Conservation (phyloP, 1,140 invertebrate species). For the Aphaenogaster ashmeadi region DNA sequence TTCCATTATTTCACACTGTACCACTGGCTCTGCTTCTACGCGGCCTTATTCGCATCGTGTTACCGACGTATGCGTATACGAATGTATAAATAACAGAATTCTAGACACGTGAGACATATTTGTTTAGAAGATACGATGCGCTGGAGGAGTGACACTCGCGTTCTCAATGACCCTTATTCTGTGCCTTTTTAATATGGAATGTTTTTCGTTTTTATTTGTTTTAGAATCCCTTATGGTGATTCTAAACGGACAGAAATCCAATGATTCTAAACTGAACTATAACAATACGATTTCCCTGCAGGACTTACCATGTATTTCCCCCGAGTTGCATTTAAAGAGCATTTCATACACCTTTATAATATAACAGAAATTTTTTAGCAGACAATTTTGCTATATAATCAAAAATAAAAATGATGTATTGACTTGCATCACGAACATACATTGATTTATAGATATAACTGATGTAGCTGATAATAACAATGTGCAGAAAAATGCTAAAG, state of each 20-base stretch:
- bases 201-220: conserved; percentile 16
- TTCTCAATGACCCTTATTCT: conserved; percentile 43
- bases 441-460: conserved; percentile 19
- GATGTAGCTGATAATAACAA: conserved; percentile 7
- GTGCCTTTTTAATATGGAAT: conserved; percentile 57
- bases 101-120: conserved; percentile 3
- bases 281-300: conserved; percentile 20
- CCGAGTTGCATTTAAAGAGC: conserved; percentile 39
- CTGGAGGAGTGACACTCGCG: conserved; percentile 23
- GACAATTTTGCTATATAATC: conserved; percentile 29
- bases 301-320: neutral
- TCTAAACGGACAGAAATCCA: conserved; percentile 14
- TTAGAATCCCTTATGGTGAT: neutral
- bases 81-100: conserved; percentile 39
- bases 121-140: neutral
- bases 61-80: neutral
- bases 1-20: conserved; percentile 23
- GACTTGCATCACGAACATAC: neutral
- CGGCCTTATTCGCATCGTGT: conserved; percentile 17
- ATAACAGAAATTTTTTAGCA: conserved; percentile 15
- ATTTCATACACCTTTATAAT: conserved; percentile 55
- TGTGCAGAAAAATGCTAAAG: neutral
- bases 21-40: neutral
- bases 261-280: conserved; percentile 21
- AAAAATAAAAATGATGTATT: conserved; percentile 11